Conservation (phyloP, 1,140 invertebrate genomes). For the Drosophila subpulchrella region DNA sequence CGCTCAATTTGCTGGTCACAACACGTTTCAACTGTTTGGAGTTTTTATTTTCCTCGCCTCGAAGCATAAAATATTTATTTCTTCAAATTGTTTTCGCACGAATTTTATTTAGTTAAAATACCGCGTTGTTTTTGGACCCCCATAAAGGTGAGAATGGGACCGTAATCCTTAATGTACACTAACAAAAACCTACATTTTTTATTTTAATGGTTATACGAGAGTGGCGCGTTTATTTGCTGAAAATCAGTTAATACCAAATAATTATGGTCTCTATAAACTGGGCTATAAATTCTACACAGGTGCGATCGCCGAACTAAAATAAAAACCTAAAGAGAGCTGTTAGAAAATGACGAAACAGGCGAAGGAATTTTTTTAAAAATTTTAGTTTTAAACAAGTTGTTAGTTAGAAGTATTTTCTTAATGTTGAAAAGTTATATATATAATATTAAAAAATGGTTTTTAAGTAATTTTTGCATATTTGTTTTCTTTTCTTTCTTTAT, state of each 20-base stretch:
- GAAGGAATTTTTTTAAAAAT: too few species aligned
- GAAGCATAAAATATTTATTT: conserved; percentile 59
- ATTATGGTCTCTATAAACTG: neutral
- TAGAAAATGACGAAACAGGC: too few species aligned
- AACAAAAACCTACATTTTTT: neutral
- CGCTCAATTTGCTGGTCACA: conserved; percentile 61
- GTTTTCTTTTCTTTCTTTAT: too few species aligned
- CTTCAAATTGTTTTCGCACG: conserved; percentile 70
- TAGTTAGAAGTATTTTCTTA: too few species aligned
- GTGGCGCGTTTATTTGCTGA: too few species aligned
- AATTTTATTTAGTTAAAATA: conserved; percentile 79
- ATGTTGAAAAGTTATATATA: too few species aligned
- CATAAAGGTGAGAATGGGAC: conserved; percentile 15
- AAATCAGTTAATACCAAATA: neutral
- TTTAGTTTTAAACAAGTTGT: too few species aligned
- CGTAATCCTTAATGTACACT: neutral
- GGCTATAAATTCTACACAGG: too few species aligned
- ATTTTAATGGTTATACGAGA: neutral
- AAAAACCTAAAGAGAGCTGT: neutral
- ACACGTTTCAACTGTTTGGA: conserved; percentile 60
- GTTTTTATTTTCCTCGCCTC: conserved; percentile 56
- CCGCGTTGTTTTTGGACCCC: conserved; percentile 3
- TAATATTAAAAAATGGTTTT: too few species aligned
- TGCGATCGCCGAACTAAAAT: neutral
- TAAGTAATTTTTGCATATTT: too few species aligned